Evolutionary conservation across 2,113 vertebrate genomes (phyloP).

Genomic region (Microcebus ravelobensis): DNA sequence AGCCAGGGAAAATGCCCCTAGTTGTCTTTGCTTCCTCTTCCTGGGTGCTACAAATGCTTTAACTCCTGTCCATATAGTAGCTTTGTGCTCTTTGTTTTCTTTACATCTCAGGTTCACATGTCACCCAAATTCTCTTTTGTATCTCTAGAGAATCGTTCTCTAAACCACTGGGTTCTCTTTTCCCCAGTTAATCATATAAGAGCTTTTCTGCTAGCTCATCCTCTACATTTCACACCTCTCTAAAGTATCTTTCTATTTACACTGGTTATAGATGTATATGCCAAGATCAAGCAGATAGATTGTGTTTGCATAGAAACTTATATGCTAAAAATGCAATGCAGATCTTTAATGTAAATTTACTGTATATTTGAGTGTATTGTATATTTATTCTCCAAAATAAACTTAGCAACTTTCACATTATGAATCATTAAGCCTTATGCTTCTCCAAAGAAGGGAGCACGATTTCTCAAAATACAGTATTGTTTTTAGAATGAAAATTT

Average conservation of each 20-base stretch:
- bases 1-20: background rate
- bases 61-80: background rate
- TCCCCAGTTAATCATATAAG: background rate
- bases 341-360: conserved; percentile 61
- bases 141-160: background rate
- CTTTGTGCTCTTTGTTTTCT: background rate
- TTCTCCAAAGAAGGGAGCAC: conserved; percentile 60
- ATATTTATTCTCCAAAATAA: conserved; percentile 67
- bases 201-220: conserved; percentile 35
- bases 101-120: background rate
- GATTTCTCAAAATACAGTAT: conserved; percentile 71
- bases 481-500: conserved; percentile 75
- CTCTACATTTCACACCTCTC: conserved; percentile 42
- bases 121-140: background rate
- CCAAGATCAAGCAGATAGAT: background rate
- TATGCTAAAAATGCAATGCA: conserved; percentile 52
- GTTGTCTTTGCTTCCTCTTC: background rate
- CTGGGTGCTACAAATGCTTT: background rate
- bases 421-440: conserved; percentile 75
- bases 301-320: conserved; percentile 48
- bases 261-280: conserved; percentile 2
- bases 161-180: background rate
- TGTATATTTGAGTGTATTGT: conserved; percentile 60
- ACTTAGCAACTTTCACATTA: conserved; percentile 61
- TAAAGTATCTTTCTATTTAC: conserved; percentile 49